Base-by-base conservation (phyloP, 2,797 vertebrate genomes). In the Paratrypauchen microcephalus region DNA sequence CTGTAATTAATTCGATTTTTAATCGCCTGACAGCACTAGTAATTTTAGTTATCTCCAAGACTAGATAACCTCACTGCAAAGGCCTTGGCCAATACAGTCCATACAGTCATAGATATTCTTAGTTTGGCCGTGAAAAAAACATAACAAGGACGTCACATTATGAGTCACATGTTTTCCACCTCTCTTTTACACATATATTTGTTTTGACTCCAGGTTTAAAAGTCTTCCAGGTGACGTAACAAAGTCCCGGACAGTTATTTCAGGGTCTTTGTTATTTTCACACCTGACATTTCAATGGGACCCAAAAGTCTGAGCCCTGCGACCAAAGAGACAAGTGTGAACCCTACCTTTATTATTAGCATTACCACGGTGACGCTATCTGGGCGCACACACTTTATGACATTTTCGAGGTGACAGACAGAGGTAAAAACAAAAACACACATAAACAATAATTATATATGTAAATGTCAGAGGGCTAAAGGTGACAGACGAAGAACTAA, bases 361-460 rank as follows among this genome's bases (percentile, higher is more conserved):
- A 67, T 50, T n/a, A 26, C 57, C 18, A 19, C 15, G 12, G 12
- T 23, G 16, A 28, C 39, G 41, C 6, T 47, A 55, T 21, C 7
- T 39, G 16, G 66, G 15, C 16, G 11, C 2, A n/a, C 13, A 18
- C 30, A 1, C 41, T 48, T 65, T 5, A 28, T 70, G 60, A 63
- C 55, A 63, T 76, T 55, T 54, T 9, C 8, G 4, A n/a, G 24
- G 54, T 47, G 41, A 21, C 23, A 52, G 26, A 71, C 58, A 60
- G 60, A 41, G 16, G 26, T 58, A 16, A 26, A 9, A 48, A 64
- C 26, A 47, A 48, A 47, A 15, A 64, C 41, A 48, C 39, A 19
- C 24, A 52, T 18, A n/a, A 15, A 36, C 30, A 41, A 67, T 2
- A 66, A 64, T 67, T 48, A 68, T 66, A 68, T 66, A 75, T 60